phyloP scores from a whole-genome alignment of 2,888 invertebrate species.

The Nymphalis polychloros region DNA sequence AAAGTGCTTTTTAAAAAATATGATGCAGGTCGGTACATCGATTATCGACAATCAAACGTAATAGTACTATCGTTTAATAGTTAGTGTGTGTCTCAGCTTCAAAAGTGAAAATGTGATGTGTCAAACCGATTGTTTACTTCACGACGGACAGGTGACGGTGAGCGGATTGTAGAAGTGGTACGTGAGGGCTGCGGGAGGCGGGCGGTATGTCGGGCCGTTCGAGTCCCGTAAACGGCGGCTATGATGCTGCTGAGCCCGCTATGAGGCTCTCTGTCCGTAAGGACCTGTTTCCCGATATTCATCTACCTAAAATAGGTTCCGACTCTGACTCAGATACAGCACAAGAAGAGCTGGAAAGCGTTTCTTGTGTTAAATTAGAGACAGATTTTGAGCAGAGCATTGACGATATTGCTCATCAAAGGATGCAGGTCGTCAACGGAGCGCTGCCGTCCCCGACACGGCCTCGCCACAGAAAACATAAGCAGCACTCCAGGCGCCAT shows the following conservation, averaged over 20 bases:
- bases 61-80: slow-evolving; percentile 62
- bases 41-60: slow-evolving; percentile 67
- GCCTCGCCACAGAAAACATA: slow-evolving; percentile 71
- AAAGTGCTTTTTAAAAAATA: slow-evolving; percentile 69
- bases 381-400: slow-evolving; percentile 80
- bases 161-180: slow-evolving; percentile 76
- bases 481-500: slow-evolving; percentile 67
- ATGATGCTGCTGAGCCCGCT: slow-evolving; percentile 68
- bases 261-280: slow-evolving; percentile 77
- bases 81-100: slow-evolving; percentile 68
- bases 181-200: slow-evolving; percentile 76
- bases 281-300: slow-evolving; percentile 73
- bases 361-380: slow-evolving; percentile 74
- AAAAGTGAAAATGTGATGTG: slow-evolving; percentile 83
- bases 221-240: slow-evolving; percentile 77
- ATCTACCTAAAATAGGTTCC: slow-evolving; percentile 54
- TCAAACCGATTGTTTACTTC: slow-evolving; percentile 82
- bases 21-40: slow-evolving; percentile 68
- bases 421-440: slow-evolving; percentile 66
- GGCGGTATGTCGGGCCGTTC: slow-evolving; percentile 78
- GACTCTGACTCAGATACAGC: slow-evolving; percentile 52
- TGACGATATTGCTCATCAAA: slow-evolving; percentile 73
- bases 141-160: slow-evolving; percentile 74
- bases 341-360: slow-evolving; percentile 58
- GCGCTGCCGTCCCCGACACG: slow-evolving; percentile 59